Evolutionary conservation across 2,797 vertebrate genomes (phyloP), one percentile per base, ranked within the genome.

Genomic region (Pygocentrus nattereri): DNA sequence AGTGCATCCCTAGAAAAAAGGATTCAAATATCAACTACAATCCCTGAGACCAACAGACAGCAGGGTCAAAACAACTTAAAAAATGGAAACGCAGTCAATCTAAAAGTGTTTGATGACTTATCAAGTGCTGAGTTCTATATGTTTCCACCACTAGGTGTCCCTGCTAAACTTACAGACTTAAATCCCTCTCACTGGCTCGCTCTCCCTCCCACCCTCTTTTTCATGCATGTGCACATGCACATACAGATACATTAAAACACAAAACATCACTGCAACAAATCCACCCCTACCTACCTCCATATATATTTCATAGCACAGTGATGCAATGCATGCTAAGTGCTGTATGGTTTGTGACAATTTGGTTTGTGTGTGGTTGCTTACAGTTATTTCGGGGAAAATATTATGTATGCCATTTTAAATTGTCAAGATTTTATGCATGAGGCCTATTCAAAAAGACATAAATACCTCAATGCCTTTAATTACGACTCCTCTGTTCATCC

Each of bases 91-190:
- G 38, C 38, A 38, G 38, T 38, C 38, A 5, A 8, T 44, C 1
- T 44, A 10, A 44, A 44, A 8, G 41, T 44, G n/a, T n/a, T n/a
- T n/a, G n/a, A 59, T 19, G 7, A 58, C 21, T 2, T 19, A 21
- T 19, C 38, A 23, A 68, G 21, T 5, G 16, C 5, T 7, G 16
- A 38, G 18, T 34, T 49, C 41, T 70, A 25, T 27, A 30, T 56
- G 59, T 21, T 61, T 81, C 41, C 31, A 72, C 85, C 84, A 83
- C 85, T 87, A 88, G 87, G 68, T 85, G 85, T 88, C 82, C 30
- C 72, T 69, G 69, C 30, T 67, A 25, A 80, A 82, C 74, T 73
- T 61, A 12, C 18, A 61, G 21, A 64, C 34, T 27, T 13, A 25
- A 2, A 38, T 44, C 25, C 47, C 73, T 19, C 25, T 72, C 12